Percentiles rank a stretch among this genome's conserved stretches.
Evolutionary conservation across 2,888 invertebrate genomes (phyloP).

Genomic region (Drosophila testacea): DNA sequence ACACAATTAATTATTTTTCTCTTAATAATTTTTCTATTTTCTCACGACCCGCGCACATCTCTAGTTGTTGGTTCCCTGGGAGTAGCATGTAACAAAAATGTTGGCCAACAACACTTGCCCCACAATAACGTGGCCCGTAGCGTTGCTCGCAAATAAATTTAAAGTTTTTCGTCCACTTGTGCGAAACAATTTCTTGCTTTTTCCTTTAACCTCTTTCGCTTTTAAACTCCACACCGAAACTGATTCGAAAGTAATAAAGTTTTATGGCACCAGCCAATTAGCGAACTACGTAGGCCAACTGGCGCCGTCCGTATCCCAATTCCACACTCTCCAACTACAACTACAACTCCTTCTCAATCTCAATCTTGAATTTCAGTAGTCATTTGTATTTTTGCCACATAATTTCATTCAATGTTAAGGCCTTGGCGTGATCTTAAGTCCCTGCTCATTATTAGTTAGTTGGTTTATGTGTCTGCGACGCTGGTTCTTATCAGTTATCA

Average conservation of each 20-base stretch:
- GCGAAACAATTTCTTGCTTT: constrained; percentile 29
- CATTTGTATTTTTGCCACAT: constrained; percentile 34
- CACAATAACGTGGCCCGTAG: constrained; percentile 24
- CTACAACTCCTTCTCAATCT: neutral
- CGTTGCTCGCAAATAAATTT: constrained; percentile 31
- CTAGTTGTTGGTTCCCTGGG: neutral
- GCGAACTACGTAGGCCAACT: constrained; percentile 54
- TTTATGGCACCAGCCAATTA: constrained; percentile 74
- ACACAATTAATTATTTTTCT: too few relatives aligned
- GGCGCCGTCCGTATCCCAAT: constrained; percentile 36
- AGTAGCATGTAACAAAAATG: constrained; percentile 47
- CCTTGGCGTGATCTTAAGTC: constrained; percentile 30
- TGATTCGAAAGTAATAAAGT: constrained; percentile 74
- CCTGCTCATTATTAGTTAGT: constrained; percentile 43
- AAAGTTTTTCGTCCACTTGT: constrained; percentile 35
- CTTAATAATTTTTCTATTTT: neutral
- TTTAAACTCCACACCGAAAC: constrained; percentile 41
- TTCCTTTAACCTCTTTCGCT: constrained; percentile 10
- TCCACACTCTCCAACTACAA: neutral
- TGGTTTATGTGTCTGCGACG: constrained; percentile 13
- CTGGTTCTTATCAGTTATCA: constrained; percentile 34
- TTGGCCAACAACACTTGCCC: constrained; percentile 22
- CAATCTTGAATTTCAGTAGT: constrained; percentile 13
- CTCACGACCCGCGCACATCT: constrained; percentile 9
- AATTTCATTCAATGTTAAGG: constrained; percentile 34